Evolutionary conservation across 2,888 invertebrate species (phyloP).

Genomic region (Ctenicera cuprea): DNA sequence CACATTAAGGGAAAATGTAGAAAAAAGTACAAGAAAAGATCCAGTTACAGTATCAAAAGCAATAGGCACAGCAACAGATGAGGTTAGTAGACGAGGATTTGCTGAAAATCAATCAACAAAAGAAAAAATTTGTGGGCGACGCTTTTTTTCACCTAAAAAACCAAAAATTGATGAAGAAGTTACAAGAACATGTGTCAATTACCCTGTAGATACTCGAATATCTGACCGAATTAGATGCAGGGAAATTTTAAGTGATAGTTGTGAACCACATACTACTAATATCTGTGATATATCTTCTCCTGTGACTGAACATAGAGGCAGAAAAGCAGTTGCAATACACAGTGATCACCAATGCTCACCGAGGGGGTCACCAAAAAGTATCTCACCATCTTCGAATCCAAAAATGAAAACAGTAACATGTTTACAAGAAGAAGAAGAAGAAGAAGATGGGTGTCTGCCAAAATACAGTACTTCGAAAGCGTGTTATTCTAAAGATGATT

Average conservation of each 20-base stretch:
- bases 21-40: neutral
- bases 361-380: no score
- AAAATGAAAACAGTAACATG: no score
- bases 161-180: neutral
- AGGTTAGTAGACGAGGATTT: no score
- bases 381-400: no score
- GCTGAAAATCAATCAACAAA: neutral
- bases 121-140: neutral
- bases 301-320: neutral
- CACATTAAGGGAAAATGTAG: neutral
- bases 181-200: slow-evolving; percentile 2
- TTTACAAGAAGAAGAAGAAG: no score
- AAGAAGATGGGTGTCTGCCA: no score
- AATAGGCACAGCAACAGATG: no score
- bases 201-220: slow-evolving; percentile 61
- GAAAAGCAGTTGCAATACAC: no score
- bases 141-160: neutral
- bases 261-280: neutral
- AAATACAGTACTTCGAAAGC: neutral
- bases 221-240: slow-evolving; percentile 67
- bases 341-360: no score
- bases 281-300: neutral
- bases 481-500: neutral
- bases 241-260: slow-evolving; percentile 34
- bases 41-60: no score